A percentile compares a stretch with the other conserved stretches of the same genome.
These are phyloP conservation scores for Crotalus horridus DNA, from an alignment of 2,113 vertebrate species.

Conservation along the genomic window DNA sequence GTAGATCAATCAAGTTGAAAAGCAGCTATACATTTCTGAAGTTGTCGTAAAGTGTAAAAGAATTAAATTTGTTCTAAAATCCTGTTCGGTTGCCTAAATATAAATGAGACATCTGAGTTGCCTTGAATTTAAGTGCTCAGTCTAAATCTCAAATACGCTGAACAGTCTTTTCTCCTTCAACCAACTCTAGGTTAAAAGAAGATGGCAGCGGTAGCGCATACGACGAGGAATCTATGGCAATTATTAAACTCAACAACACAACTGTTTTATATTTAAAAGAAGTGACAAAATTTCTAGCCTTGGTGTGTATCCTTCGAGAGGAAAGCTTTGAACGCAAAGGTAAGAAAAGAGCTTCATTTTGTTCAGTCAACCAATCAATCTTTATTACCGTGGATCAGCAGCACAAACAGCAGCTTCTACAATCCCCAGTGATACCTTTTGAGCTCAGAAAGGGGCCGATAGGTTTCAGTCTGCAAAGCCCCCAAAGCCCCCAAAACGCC, in stretches of 20 bases:
- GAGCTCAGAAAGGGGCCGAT: not conserved
- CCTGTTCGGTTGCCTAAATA: not conserved
- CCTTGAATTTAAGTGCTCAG: not conserved
- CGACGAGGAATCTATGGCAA: conserved; percentile 99
- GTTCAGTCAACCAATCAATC: too few species aligned
- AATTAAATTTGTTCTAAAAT: not conserved
- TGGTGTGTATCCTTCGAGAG: conserved; percentile 98
- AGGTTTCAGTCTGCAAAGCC: not conserved
- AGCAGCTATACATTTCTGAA: not conserved
- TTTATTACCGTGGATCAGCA: not conserved
- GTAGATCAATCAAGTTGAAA: not conserved
- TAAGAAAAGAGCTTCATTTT: conserved; percentile 53
- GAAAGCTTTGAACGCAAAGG: conserved; percentile 99
- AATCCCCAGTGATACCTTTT: not conserved
- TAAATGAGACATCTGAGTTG: not conserved
- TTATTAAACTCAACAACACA: conserved; percentile 99
- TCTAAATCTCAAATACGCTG: not conserved
- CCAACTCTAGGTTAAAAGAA: conserved; percentile 83
- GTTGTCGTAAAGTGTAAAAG: not conserved
- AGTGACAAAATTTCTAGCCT: conserved; percentile 97
- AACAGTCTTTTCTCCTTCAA: conserved; percentile 37
- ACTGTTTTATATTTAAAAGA: conserved; percentile 99
- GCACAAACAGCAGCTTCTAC: not conserved
- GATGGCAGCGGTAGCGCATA: conserved; percentile 97
- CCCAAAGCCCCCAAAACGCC: not conserved